Conservation (phyloP, 2,113 vertebrate genomes). For the Phoenicopterus ruber region DNA sequence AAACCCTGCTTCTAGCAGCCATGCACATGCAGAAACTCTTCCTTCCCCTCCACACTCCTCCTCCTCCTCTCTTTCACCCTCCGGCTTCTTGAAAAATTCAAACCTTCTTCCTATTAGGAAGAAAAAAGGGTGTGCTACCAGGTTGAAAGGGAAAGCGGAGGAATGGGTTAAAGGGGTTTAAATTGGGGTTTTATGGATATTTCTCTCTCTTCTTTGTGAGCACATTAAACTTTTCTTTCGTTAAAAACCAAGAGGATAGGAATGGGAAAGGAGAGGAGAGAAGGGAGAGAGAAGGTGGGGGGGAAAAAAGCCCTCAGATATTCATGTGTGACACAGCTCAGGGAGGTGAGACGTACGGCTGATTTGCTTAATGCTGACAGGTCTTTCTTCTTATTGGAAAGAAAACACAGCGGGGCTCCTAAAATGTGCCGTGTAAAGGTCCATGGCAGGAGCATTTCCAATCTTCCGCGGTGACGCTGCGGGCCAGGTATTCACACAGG, state of each 20-base stretch:
- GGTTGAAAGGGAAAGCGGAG: conserved; percentile 37
- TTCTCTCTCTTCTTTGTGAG: conserved; percentile 41
- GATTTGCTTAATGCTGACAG: conserved; percentile 75
- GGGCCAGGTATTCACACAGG: conserved; percentile 31
- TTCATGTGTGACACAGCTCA: conserved; percentile 68
- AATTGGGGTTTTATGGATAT: conserved; percentile 68
- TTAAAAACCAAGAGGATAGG: conserved; percentile 72
- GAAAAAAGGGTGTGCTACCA: conserved; percentile 18
- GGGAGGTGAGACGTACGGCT: conserved; percentile 56
- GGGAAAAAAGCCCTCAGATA: conserved; percentile 46
- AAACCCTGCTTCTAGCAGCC: neutral
- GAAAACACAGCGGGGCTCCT: conserved; percentile 66
- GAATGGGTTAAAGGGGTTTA: conserved; percentile 31
- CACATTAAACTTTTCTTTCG: conserved; percentile 62
- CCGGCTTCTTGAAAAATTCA: conserved; percentile 26
- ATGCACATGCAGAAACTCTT: neutral
- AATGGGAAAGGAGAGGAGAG: conserved; percentile 71
- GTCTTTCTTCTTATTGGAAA: conserved; percentile 69
- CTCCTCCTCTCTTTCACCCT: neutral
- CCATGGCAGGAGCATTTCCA: conserved; percentile 64
- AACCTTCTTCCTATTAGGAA: conserved; percentile 54
- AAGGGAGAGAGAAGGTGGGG: conserved; percentile 70
- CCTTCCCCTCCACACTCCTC: neutral
- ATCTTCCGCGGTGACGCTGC: conserved; percentile 24
- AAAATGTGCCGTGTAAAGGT: conserved; percentile 65